Evolutionary conservation across 2,113 vertebrate genomes (phyloP).

Genomic region (Galeopterus variegatus): DNA sequence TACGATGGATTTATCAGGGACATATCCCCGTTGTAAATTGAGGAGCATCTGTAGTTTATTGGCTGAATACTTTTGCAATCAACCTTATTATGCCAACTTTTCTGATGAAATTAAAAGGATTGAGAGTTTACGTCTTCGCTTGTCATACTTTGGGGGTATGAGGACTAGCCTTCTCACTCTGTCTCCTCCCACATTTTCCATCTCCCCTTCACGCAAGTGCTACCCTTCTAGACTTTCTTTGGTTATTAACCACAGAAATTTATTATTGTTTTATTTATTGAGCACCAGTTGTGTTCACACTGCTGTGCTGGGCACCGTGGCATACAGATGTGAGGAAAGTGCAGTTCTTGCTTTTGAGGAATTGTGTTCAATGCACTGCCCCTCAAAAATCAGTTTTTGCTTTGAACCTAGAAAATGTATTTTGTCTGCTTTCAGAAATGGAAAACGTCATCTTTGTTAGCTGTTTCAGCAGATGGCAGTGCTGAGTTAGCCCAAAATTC

Average conservation of each 20-base stretch:
- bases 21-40: background rate
- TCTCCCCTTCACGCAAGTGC: background rate
- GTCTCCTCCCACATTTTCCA: background rate
- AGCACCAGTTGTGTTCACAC: background rate
- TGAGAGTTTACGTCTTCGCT: background rate
- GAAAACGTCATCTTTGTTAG: background rate
- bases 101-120: constrained; percentile 26
- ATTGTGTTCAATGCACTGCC: background rate
- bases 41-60: background rate
- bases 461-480: constrained; percentile 71
- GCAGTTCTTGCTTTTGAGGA: background rate
- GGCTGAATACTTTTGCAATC: background rate
- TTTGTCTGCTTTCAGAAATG: background rate
- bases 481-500: constrained; percentile 49
- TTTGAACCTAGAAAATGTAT: background rate
- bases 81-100: background rate
- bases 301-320: background rate
- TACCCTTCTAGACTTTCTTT: background rate
- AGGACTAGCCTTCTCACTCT: background rate
- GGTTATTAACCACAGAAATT: background rate
- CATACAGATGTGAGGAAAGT: background rate
- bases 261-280: too few species aligned
- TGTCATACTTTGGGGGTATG: background rate
- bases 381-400: background rate
- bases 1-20: background rate